Evolutionary conservation across 2,888 invertebrate species (phyloP).

Genomic region (Tricholauxania praeusta): DNA sequence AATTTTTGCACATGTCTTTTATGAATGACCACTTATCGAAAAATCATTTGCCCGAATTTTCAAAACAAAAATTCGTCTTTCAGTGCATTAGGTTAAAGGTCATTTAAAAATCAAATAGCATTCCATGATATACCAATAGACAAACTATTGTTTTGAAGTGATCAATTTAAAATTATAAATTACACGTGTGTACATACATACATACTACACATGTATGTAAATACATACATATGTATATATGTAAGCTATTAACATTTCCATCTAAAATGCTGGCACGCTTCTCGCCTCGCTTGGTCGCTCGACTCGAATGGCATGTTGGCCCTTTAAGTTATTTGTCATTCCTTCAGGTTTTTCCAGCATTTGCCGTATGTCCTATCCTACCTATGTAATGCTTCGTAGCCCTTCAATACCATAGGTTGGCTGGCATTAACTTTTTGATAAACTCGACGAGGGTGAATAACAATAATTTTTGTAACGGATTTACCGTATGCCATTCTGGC

Average conservation of each 20-base stretch:
- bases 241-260: neutral
- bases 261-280: conserved; percentile 36
- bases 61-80: too few species aligned
- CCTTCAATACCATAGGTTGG: neutral
- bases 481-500: conserved; percentile 58
- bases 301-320: conserved; percentile 19
- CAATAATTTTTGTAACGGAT: conserved; percentile 56
- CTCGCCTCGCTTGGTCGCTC: conserved; percentile 20
- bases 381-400: conserved; percentile 14
- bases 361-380: conserved; percentile 18
- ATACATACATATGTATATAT: conserved; percentile 1
- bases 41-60: too few species aligned
- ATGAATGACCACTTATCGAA: too few species aligned
- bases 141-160: too few species aligned
- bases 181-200: neutral
- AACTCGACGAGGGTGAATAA: conserved; percentile 19
- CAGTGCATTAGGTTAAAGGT: too few species aligned
- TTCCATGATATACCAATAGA: too few species aligned
- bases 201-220: neutral
- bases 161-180: too few species aligned
- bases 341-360: conserved; percentile 17
- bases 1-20: too few species aligned
- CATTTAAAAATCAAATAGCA: too few species aligned
- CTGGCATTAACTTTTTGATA: neutral
- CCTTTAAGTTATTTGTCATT: conserved; percentile 23